Conservation (phyloP, 1,140 invertebrate genomes). For the Heterodera carotae region DNA sequence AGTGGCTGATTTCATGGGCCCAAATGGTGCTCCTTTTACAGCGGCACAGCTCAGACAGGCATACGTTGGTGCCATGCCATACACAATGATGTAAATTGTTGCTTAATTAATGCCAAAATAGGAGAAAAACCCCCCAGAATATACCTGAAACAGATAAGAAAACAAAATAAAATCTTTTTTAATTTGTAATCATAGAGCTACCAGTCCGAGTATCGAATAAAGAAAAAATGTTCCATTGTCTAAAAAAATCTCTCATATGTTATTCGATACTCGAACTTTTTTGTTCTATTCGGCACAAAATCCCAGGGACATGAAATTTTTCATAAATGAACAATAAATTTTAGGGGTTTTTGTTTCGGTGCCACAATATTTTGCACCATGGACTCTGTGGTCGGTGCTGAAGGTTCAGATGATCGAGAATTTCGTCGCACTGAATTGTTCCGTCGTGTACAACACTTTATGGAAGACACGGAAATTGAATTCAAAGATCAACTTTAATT, state of each 20-base stretch:
- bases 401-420: conserved; percentile 29
- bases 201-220: not conserved
- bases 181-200: not conserved
- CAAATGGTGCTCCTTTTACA: conserved; percentile 36
- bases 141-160: not conserved
- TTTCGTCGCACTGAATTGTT: conserved; percentile 36
- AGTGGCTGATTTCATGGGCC: conserved; percentile 35
- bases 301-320: conserved; percentile 36
- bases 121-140: not conserved
- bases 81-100: not conserved
- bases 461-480: conserved; percentile 38
- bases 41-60: conserved; percentile 25
- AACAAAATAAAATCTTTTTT: not conserved
- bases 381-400: conserved; percentile 43
- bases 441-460: conserved; percentile 33
- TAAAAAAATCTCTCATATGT: not conserved
- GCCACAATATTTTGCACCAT: conserved; percentile 50
- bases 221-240: not conserved
- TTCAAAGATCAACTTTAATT: not conserved
- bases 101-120: not conserved
- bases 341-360: conserved; percentile 36
- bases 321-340: conserved; percentile 22
- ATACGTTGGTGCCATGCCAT: conserved; percentile 9
- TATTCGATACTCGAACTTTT: not conserved
- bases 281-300: not conserved